Base-by-base conservation (phyloP, 2,888 invertebrate genomes). In the Parnassius smintheus region DNA sequence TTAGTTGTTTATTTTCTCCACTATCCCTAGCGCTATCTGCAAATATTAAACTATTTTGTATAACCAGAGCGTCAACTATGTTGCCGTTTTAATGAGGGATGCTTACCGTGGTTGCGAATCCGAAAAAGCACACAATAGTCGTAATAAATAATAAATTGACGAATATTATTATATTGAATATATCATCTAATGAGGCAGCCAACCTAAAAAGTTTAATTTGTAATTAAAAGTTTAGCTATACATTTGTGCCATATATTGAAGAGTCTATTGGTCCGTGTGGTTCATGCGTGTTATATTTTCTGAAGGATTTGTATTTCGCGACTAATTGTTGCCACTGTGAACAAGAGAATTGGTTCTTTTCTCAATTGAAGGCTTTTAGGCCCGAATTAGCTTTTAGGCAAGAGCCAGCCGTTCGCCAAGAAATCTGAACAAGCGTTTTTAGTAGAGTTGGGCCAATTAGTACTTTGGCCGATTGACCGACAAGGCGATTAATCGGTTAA, bases 111-210 rank as follows among this genome's bases (percentile, higher is more conserved):
- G 77, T 74, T 12, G 79, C 71, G 42, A 87, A 75, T 2, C 75
- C 80, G 52, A 85, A 86, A 42, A 85, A 82, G 56, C 83, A 80
- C n/a, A 81, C 75, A 0, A 75, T 75, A 11, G 82, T 67, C 0
- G 78, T 78, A 0, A 78, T 74, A 46, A 78, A 75, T 0, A 77
- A 65, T 41, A 87, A 64, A 68, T 81, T 78, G 0, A 83, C 60
- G 59, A 86, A 86, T 11, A 83, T 75, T 59, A 85, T 74, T 65
- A 70, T 70, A 57, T 82, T 81, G 52, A 81, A n/a, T n/a, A n/a
- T 74, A 2, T 73, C 63, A 50, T 86, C 79, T 48, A 85, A 52
- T 56, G 74, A 65, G 41, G 74, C 11, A 1, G 78, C 61, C 35
- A 83, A 64, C 18, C 86, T 86, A 72, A 59, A 77, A 81, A 55